These are phyloP conservation scores for Drosophila simulans DNA, from an alignment of 1,140 invertebrate species.

Conservation along the genomic window DNA sequence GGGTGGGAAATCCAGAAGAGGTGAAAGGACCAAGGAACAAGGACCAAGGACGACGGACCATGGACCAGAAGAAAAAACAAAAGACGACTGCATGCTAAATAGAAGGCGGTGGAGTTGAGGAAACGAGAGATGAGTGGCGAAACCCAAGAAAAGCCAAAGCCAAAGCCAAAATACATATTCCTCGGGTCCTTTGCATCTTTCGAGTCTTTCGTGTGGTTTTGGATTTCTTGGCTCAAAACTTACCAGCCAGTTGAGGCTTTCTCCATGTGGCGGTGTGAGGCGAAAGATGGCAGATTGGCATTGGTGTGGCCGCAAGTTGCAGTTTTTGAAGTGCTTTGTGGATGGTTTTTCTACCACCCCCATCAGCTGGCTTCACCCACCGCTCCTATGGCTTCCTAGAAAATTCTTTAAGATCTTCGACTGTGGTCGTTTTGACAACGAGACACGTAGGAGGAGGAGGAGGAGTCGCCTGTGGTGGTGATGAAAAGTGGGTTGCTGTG, in stretches of 20 bases:
- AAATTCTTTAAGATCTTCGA: constrained; percentile 84
- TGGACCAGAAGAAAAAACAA: constrained; percentile 50
- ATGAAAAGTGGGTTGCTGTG: constrained; percentile 10
- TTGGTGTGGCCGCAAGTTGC: constrained; percentile 64
- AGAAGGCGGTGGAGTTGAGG: neutral
- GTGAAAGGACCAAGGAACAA: neutral
- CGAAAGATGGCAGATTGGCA: constrained; percentile 28
- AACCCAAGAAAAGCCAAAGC: constrained; percentile 39
- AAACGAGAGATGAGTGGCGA: constrained; percentile 10
- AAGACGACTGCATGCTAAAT: constrained; percentile 44
- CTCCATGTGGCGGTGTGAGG: neutral
- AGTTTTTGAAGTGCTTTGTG: constrained; percentile 68
- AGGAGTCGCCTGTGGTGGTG: neutral
- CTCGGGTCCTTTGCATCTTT: constrained; percentile 70
- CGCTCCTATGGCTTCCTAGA: constrained; percentile 45
- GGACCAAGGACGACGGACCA: neutral
- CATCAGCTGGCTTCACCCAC: neutral
- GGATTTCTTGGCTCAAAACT: constrained; percentile 78
- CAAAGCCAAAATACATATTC: constrained; percentile 51
- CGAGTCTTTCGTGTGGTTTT: constrained; percentile 82
- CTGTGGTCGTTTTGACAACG: constrained; percentile 82
- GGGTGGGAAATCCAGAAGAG: neutral
- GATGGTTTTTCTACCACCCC: constrained; percentile 32
- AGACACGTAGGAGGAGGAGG: neutral
- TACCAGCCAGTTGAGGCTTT: constrained; percentile 22